These are phyloP conservation scores for Calephelis virginiensis DNA, from an alignment of 1,140 invertebrate species.

Conservation along the genomic window DNA sequence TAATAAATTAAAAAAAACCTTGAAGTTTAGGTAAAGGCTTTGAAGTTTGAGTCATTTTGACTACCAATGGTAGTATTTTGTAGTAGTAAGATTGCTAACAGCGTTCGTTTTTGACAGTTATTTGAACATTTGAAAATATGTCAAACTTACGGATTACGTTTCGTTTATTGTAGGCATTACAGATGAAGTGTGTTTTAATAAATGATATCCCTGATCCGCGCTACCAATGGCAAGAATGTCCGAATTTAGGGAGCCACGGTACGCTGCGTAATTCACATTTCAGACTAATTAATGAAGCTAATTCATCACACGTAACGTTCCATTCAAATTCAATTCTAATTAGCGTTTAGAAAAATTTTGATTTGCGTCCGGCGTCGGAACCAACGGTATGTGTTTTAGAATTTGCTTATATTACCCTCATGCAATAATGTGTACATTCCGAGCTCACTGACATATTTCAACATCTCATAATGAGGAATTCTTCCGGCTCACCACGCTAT, in stretches of 20 bases:
- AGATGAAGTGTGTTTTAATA: no score
- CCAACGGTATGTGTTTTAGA: conserved; percentile 19
- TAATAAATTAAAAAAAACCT: no score
- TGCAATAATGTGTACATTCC: conserved; percentile 4
- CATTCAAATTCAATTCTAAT: conserved; percentile 25
- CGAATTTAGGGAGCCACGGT: neutral
- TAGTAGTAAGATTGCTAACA: no score
- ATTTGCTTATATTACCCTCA: conserved; percentile 17
- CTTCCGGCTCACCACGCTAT: conserved; percentile 6
- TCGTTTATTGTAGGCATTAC: no score
- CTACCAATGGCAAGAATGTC: neutral
- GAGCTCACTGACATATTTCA: conserved; percentile 10
- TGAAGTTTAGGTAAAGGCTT: no score
- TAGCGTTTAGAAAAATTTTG: conserved; percentile 33
- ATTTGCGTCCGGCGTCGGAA: conserved; percentile 29
- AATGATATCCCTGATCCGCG: no score
- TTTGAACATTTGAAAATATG: no score
- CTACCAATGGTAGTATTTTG: no score
- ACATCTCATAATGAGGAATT: conserved; percentile 11
- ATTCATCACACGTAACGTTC: conserved; percentile 34
- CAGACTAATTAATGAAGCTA: conserved; percentile 39
- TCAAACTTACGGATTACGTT: no score
- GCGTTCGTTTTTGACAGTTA: no score
- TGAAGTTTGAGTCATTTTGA: no score
- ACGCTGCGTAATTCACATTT: conserved; percentile 28